A percentile compares a stretch with the other conserved stretches of the same genome.
Evolutionary conservation across 2,888 invertebrate species (phyloP).

Genomic region (Pycnomerus fuliginosus): DNA sequence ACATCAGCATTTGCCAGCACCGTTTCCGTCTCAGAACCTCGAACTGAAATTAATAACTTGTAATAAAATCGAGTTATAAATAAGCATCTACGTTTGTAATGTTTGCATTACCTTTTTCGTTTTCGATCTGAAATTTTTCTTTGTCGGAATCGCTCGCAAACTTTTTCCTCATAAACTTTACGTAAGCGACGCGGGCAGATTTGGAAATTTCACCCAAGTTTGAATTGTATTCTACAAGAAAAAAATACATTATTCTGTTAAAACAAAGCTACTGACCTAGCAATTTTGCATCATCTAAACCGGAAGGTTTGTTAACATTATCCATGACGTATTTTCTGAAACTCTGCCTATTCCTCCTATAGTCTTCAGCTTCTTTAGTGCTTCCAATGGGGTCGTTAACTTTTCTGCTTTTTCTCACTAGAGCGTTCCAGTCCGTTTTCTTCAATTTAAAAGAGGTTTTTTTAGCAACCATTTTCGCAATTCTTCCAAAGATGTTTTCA

Average conservation of each 20-base stretch:
- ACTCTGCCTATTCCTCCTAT: conserved; percentile 68
- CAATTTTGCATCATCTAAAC: conserved; percentile 72
- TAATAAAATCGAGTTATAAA: too few relatives aligned
- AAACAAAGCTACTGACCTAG: conserved; percentile 21
- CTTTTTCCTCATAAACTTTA: conserved; percentile 81
- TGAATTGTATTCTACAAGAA: conserved; percentile 70
- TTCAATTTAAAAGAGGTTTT: conserved; percentile 58
- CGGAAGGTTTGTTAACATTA: conserved; percentile 61
- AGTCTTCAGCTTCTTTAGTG: conserved; percentile 65
- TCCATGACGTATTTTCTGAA: conserved; percentile 70
- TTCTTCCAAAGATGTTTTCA: conserved; percentile 75
- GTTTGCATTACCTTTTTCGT: too few relatives aligned
- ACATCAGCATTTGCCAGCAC: too few relatives aligned
- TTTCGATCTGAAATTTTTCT: too few relatives aligned
- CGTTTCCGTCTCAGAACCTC: too few relatives aligned
- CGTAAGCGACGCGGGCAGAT: conserved; percentile 79
- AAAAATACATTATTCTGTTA: neutral
- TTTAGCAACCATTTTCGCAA: conserved; percentile 78
- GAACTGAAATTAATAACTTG: too few relatives aligned
- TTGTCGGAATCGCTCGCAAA: conserved; percentile 54
- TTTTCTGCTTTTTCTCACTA: conserved; percentile 71
- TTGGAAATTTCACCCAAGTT: conserved; percentile 73
- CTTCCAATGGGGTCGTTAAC: conserved; percentile 77
- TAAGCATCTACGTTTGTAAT: too few relatives aligned
- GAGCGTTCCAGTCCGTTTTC: conserved; percentile 84